Evolutionary conservation across 35 echinoderm and acorn worm genomes (phyloP), one percentile per base, ranked within the genome.

Genomic region (Strongylocentrotus purpuratus): DNA sequence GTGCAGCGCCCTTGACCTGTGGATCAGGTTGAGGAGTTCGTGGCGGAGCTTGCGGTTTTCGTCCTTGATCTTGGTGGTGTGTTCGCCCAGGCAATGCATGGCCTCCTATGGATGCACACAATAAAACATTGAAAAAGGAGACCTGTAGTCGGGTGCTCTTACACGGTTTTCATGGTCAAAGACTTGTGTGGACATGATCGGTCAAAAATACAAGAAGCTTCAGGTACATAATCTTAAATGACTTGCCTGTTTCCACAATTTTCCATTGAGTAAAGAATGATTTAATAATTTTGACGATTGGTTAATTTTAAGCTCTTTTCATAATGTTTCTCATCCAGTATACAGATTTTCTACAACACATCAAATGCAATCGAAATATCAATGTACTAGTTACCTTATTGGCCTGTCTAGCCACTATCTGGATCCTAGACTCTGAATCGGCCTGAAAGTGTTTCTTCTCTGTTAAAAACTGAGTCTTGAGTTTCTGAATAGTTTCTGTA

Each of bases 401-500:
- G 5, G 98, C 98, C 60, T 99, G 97, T 86, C 95, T 96, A 7
- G 97, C 98, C 85, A 99, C 97, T 88, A 97, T 95, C 45, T 99
- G 97, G 22, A 99, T 97, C 93, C 95, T 99, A 22, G 96, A 94
- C 91, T 99, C 97, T 4, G 98, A 97, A 32, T 99, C 98, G 71
- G 92, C 95, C 71, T 99, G 98, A 59, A 96, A 99, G 78, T 99
- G 97, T 94, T 96, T 95, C 92, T 99, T 99, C 94, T 99, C 98
- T 86, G 95, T 95, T 48, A 99, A 90, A 89, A 99, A 99, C 90
- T 99, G 96, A 47, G 95, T 97, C 94, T 99, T 99, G 2, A 99
- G 97, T 92, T 97, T 99, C 94, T 99, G 98, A 20, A 99, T 99
- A 8, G 98, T 99, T 71, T 99, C 97, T 33, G 98, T 99, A 45